Evolutionary conservation across 2,888 invertebrate species (phyloP), one percentile per base, ranked within the genome.

Genomic region (Dicyrtomina minuta): DNA sequence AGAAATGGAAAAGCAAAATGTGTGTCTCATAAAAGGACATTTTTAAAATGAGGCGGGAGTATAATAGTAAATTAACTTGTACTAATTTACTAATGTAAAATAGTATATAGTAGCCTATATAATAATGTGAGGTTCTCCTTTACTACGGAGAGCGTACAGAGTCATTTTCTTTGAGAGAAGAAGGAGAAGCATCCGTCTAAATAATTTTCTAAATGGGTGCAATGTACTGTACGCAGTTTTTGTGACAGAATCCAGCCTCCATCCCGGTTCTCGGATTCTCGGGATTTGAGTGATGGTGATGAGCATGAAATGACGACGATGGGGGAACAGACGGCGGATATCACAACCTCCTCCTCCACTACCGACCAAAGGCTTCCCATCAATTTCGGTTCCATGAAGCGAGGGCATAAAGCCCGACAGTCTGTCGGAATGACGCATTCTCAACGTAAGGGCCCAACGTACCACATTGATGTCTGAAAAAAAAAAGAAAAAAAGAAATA

Each of bases 161-260:
- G 43, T 12, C 10, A 43, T 43, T 43, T 43, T 43, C 20, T 53
- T 53, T 10, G n/a, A 17, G 20, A 53, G 20, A 17, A 53, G n/a
- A 53, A 10, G 53, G 17, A 43, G 43, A 43, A 13, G 43, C 43
- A 43, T 15, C 8, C 22, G 12, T 26, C 26, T 24, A 55, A 55
- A 55, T 55, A 26, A 55, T 55, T 24, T 55, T 24, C 55, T 55
- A 55, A 55, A 55, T 55, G 55, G 55, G 26, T 55, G 55, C 26
- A 55, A 55, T 55, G 55, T n/a, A n/a, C n/a, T n/a, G n/a, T n/a
- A n/a, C n/a, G n/a, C 79, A 90, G 89, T 83, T 90, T 89, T 86
- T 90, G 88, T 85, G 90, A 90, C 80, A 88, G 90, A 83, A 90
- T 91, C 81, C 90, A 92, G 84, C 92, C 92, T 80, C 92, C 92